A percentile compares a stretch with the other conserved stretches of the same genome.
Evolutionary conservation across 2,797 vertebrate genomes (phyloP).

Genomic region (Thalassophryne amazonica): DNA sequence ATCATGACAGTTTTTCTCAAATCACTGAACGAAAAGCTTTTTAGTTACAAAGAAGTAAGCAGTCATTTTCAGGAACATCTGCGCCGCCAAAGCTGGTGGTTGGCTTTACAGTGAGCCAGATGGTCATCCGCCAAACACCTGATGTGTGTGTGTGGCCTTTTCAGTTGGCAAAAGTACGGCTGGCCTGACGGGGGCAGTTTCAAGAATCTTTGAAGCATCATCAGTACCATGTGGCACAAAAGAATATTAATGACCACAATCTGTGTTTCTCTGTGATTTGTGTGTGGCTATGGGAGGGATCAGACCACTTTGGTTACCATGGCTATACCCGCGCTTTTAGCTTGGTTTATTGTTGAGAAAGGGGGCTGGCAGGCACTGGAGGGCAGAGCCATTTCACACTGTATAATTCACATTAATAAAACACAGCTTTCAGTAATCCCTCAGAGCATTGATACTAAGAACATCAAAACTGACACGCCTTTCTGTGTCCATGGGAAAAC

Average conservation of each 20-base stretch:
- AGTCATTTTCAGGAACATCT: not conserved
- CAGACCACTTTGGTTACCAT: conserved; percentile 58
- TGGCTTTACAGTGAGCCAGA: conserved; percentile 32
- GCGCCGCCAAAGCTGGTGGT: not conserved
- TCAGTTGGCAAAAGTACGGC: conserved; percentile 15
- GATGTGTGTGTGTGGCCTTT: conserved; percentile 25
- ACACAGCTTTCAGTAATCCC: too few relatives aligned
- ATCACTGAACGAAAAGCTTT: not conserved
- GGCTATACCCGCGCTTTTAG: conserved; percentile 59
- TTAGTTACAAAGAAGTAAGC: not conserved
- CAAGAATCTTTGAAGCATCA: conserved; percentile 54
- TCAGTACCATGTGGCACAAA: conserved; percentile 52
- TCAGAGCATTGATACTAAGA: not conserved
- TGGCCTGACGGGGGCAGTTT: conserved; percentile 4
- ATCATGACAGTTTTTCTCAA: too few relatives aligned
- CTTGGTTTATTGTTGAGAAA: conserved; percentile 49
- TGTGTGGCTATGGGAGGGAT: conserved; percentile 51
- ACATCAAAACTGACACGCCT: not conserved
- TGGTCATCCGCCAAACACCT: conserved; percentile 17
- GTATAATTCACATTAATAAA: too few relatives aligned
- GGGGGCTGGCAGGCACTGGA: not conserved
- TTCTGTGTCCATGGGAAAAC: not conserved
- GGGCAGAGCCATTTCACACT: too few relatives aligned
- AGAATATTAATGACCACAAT: conserved; percentile 67
- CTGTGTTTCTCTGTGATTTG: conserved; percentile 30